A percentile compares a stretch with the other conserved stretches of the same genome.
Conservation (phyloP, 2,797 vertebrate genomes). For the Schizopygopsis malacanthus region DNA sequence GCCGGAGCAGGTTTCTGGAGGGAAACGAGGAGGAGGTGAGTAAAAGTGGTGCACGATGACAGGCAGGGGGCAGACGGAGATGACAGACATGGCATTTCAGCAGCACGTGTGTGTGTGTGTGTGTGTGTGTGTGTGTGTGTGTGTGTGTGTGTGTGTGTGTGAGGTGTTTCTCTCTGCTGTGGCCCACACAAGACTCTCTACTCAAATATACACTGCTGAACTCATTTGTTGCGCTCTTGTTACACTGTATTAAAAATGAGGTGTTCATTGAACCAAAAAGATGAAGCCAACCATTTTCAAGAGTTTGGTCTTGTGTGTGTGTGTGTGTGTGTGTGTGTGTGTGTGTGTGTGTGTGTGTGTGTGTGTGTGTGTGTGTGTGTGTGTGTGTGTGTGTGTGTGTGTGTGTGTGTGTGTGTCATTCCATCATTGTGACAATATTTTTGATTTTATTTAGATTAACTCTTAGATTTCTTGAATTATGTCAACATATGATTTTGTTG, state of each 20-base stretch:
- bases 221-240: slow-evolving; percentile 44
- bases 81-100: slow-evolving; percentile 64
- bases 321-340: not conserved
- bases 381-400: not conserved
- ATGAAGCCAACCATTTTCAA: not conserved
- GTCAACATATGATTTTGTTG: too few species aligned
- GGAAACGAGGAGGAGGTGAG: slow-evolving; percentile 15
- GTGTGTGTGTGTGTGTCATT: not conserved
- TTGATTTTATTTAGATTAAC: not conserved
- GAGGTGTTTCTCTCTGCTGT: slow-evolving; percentile 16
- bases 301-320: not conserved
- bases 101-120: slow-evolving; percentile 37
- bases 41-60: slow-evolving; percentile 55
- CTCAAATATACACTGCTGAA: slow-evolving; percentile 50
- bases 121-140: slow-evolving; percentile 39
- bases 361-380: not conserved
- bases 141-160: slow-evolving; percentile 45
- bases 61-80: slow-evolving; percentile 60
- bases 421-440: not conserved
- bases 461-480: too few species aligned
- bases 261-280: not conserved
- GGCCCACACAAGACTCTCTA: slow-evolving; percentile 51
- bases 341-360: not conserved
- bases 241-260: slow-evolving; percentile 3
- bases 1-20: slow-evolving; percentile 43